Conservation (phyloP, 2,797 vertebrate genomes). For the Amphiprion clarkii region DNA sequence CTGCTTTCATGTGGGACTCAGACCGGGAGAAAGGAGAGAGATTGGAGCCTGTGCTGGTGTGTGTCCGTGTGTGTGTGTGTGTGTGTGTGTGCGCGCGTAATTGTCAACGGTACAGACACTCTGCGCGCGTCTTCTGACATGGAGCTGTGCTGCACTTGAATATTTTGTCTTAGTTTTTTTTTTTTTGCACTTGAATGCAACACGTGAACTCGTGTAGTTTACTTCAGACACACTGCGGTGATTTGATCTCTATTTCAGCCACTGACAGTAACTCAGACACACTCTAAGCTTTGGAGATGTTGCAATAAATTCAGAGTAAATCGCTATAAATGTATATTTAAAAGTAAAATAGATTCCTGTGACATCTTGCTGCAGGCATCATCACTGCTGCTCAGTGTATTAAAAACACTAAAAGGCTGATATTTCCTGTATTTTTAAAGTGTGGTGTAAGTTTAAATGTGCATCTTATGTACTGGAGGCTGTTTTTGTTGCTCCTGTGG, state of each 20-base stretch:
- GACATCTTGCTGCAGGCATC: not conserved
- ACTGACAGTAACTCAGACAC: not conserved
- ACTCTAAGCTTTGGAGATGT: not conserved
- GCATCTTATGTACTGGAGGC: not conserved
- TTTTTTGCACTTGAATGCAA: conserved; percentile 58
- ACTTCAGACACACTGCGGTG: not conserved
- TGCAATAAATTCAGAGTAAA: not conserved
- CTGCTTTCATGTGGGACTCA: conserved; percentile 51
- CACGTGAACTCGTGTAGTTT: conserved; percentile 42
- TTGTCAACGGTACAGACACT: conserved; percentile 1
- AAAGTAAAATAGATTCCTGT: not conserved
- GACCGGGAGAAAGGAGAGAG: conserved; percentile 46
- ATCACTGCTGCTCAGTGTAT: not conserved
- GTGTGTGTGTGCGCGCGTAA: not conserved
- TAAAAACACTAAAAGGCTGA: not conserved
- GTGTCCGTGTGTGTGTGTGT: conserved; percentile 1
- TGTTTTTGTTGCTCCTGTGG: not conserved
- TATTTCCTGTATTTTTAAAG: not conserved
- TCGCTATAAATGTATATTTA: not conserved
- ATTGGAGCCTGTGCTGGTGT: conserved; percentile 13
- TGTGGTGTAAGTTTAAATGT: not conserved
- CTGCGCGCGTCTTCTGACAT: conserved; percentile 18
- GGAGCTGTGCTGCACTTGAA: conserved; percentile 8
- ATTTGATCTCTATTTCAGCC: not conserved
- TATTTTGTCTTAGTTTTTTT: not conserved